Evolutionary conservation across 2,113 vertebrate species (phyloP).

Genomic region (Rhizomys pruinosus): DNA sequence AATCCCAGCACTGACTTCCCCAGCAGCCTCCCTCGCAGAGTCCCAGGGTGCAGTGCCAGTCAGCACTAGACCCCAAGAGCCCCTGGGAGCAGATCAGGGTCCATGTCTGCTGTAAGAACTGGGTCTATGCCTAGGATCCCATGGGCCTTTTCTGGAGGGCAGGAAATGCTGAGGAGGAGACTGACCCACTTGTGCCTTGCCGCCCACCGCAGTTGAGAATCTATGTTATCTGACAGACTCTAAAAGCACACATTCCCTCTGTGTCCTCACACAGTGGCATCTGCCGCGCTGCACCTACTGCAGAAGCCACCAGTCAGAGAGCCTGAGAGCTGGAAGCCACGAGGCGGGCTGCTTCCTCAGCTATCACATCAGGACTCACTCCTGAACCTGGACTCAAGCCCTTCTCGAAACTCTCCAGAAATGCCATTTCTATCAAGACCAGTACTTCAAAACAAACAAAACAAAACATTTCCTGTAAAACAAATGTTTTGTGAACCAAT

Average conservation of each 20-base stretch:
- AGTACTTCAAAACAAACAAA: background rate
- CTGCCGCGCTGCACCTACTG: background rate
- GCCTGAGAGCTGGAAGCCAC: background rate
- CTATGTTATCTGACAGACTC: background rate
- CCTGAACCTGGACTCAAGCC: no score
- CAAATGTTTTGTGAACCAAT: background rate
- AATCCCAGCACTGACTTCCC: background rate
- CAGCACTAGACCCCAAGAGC: background rate
- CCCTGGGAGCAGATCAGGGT: background rate
- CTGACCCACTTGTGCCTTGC: no score
- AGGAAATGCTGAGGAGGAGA: background rate
- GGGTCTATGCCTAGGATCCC: background rate
- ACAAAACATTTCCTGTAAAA: background rate
- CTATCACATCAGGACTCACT: no score
- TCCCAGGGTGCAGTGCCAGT: fast-evolving
- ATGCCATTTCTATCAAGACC: background rate
- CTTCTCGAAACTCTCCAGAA: background rate
- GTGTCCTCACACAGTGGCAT: fast-evolving
- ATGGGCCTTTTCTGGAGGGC: background rate
- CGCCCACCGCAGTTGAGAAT: fast-evolving
- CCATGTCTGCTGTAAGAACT: no score
- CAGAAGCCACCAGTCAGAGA: fast-evolving
- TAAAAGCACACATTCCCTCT: background rate
- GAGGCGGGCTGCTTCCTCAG: background rate
- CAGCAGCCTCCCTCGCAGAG: background rate